Conservation (phyloP, 2,888 invertebrate genomes). For the Zaprionus obscuricornis region DNA sequence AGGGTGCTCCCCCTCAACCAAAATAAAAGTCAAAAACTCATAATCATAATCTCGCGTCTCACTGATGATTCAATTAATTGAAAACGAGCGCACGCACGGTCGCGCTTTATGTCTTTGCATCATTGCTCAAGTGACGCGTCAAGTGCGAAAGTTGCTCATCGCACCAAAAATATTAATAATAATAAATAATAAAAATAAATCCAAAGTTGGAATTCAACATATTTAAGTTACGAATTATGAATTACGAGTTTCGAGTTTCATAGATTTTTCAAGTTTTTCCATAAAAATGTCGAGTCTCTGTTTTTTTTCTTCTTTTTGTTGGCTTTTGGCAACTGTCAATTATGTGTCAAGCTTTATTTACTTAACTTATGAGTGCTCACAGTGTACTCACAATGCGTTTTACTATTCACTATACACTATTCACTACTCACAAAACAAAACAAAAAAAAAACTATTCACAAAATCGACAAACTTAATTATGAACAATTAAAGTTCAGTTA, state of each 20-base stretch:
- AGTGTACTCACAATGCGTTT: conserved; percentile 23
- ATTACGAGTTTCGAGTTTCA: conserved; percentile 21
- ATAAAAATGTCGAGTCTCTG: too few species aligned
- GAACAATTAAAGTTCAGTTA: conserved; percentile 74
- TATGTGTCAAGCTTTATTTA: conserved; percentile 71
- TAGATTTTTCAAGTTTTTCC: neutral
- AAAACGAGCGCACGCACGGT: too few species aligned
- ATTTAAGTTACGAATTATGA: too few species aligned
- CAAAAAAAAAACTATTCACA: too few species aligned
- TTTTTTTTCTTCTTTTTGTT: too few species aligned
- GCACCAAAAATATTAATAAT: conserved; percentile 44
- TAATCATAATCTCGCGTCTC: too few species aligned
- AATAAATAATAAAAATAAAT: neutral
- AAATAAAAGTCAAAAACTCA: too few species aligned
- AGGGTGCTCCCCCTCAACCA: too few species aligned
- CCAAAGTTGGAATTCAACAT: conserved; percentile 14
- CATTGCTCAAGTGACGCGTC: conserved; percentile 51
- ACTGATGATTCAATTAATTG: conserved; percentile 71
- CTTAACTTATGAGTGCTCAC: conserved; percentile 52
- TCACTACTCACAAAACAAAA: conserved; percentile 10
- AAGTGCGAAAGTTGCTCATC: conserved; percentile 75
- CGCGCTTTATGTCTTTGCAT: too few species aligned
- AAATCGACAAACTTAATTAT: conserved; percentile 75
- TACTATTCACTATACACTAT: conserved; percentile 19
- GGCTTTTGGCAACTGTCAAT: conserved; percentile 71